Evolutionary conservation across 2,113 vertebrate species (phyloP).

Genomic region (Odobenus rosmarus): DNA sequence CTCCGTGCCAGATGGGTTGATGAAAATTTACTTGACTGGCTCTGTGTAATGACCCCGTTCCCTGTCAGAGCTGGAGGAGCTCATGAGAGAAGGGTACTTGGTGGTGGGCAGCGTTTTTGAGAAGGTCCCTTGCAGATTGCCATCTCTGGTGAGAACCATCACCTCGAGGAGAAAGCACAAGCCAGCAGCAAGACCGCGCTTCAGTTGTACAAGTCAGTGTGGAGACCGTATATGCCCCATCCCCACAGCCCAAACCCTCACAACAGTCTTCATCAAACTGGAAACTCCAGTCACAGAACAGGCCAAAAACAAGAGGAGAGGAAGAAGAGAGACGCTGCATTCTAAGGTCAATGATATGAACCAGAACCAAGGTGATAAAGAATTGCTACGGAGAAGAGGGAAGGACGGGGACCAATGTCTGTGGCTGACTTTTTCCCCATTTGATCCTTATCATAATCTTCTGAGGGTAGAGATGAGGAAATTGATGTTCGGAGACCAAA

Average conservation of each 20-base stretch:
- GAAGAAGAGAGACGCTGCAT: neutral
- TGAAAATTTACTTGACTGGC: neutral
- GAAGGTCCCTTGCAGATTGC: neutral
- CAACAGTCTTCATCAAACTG: neutral
- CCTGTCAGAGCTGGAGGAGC: neutral
- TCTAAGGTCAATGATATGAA: neutral
- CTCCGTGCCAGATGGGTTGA: neutral
- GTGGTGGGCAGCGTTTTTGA: neutral
- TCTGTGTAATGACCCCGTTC: neutral
- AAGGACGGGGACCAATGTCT: neutral
- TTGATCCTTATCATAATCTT: neutral
- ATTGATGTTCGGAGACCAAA: neutral
- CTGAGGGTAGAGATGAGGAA: neutral
- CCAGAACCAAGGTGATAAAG: neutral
- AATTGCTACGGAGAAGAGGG: neutral
- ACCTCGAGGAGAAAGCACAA: neutral
- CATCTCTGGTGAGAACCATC: neutral
- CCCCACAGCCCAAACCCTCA: accelerated
- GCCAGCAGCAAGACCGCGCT: neutral
- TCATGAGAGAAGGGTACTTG: neutral
- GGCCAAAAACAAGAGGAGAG: neutral
- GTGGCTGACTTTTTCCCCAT: too few species aligned
- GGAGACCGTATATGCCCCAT: accelerated
- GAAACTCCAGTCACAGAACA: neutral
- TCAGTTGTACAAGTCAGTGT: accelerated